Conservation (phyloP, 2,888 invertebrate genomes). For the Coenonympha arcania region DNA sequence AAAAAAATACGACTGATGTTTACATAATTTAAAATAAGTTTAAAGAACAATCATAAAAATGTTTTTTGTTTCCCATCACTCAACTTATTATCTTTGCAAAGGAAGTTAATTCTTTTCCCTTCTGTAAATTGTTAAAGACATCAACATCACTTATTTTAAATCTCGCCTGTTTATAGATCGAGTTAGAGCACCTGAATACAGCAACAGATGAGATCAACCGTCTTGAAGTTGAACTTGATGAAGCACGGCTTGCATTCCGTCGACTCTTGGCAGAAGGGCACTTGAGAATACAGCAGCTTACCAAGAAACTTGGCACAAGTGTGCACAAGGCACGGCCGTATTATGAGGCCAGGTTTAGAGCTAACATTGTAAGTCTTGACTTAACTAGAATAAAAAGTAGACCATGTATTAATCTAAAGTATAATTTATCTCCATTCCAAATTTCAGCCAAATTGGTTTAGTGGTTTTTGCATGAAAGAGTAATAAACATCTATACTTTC, state of each 20-base stretch:
- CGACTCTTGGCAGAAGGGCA: constrained; percentile 88
- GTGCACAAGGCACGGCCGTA: constrained; percentile 92
- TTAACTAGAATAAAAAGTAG: no score
- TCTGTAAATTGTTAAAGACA: not conserved
- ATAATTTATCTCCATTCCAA: no score
- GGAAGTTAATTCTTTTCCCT: not conserved
- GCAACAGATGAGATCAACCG: constrained; percentile 95
- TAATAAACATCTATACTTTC: no score
- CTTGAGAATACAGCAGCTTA: constrained; percentile 83
- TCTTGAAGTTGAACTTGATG: constrained; percentile 91
- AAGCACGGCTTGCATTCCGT: constrained; percentile 86
- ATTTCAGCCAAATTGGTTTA: no score
- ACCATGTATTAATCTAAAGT: no score
- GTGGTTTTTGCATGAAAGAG: no score
- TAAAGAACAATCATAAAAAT: no score
- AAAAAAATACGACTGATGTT: no score
- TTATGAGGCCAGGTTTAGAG: constrained; percentile 89
- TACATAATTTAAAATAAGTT: no score
- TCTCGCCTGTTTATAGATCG: constrained; percentile 59
- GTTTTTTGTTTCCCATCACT: no score
- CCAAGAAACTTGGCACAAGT: constrained; percentile 86
- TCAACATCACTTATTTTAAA: not conserved
- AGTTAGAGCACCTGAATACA: constrained; percentile 90
- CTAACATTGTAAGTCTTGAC: constrained; percentile 83
- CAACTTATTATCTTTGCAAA: no score